A percentile compares a stretch with the other conserved stretches of the same genome.
phyloP scores from a whole-genome alignment of 2,888 invertebrate species.

The Drosophila mimica region DNA sequence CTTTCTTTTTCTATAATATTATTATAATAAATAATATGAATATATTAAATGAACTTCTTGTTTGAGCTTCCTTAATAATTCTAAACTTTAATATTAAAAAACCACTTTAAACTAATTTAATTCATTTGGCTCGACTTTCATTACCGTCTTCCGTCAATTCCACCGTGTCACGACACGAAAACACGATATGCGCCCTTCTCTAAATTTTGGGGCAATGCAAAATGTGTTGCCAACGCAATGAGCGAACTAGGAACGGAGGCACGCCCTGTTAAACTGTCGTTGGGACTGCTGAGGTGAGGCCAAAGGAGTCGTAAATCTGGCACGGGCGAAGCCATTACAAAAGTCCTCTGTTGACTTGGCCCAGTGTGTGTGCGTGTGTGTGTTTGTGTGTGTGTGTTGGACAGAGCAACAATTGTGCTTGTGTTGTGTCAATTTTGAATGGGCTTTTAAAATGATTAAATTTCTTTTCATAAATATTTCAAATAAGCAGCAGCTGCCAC shows the following conservation, averaged over 20 bases:
- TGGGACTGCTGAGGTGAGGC: neutral
- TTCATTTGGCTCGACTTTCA: neutral
- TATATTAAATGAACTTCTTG: neutral
- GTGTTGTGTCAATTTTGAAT: constrained; percentile 64
- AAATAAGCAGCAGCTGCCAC: constrained; percentile 17
- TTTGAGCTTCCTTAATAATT: neutral
- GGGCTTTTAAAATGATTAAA: constrained; percentile 77
- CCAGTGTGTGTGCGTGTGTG: constrained; percentile 8
- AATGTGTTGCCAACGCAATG: constrained; percentile 9
- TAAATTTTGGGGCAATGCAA: neutral
- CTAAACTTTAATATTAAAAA: neutral
- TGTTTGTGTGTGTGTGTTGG: constrained; percentile 14
- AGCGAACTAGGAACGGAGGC: neutral
- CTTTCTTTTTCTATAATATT: neutral
- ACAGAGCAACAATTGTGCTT: constrained; percentile 57
- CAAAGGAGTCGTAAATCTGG: constrained; percentile 12
- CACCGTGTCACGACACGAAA: neutral
- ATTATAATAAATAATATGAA: neutral
- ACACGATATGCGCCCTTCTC: neutral
- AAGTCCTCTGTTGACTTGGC: constrained; percentile 12
- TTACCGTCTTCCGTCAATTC: neutral
- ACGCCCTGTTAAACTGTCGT: neutral
- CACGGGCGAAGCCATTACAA: neutral
- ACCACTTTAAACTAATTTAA: neutral
- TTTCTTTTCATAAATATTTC: constrained; percentile 67